A percentile compares a stretch with the other conserved stretches of the same genome.
These are phyloP conservation scores for Ectemnius cavifrons DNA, from an alignment of 2,888 invertebrate species.

Conservation along the genomic window DNA sequence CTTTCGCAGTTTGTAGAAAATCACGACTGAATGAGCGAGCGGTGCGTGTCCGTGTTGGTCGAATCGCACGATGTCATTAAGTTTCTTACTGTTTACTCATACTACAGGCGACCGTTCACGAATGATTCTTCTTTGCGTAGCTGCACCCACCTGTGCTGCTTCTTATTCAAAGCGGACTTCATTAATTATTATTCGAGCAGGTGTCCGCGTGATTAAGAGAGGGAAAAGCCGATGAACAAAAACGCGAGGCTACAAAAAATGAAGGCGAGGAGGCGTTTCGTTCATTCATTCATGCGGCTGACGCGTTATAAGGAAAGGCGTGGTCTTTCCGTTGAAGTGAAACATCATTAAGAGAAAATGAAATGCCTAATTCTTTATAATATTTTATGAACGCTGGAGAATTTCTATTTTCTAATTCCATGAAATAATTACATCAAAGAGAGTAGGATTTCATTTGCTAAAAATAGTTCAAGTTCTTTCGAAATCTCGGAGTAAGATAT, in stretches of 20 bases:
- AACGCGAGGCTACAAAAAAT: constrained; percentile 2
- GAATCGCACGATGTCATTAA: constrained; percentile 17
- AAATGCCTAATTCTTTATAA: too few species aligned
- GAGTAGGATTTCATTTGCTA: too few species aligned
- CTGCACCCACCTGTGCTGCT: background rate
- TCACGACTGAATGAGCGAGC: constrained; percentile 11
- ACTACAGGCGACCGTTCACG: background rate
- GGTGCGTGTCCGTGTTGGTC: constrained; percentile 15
- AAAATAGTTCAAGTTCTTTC: too few species aligned
- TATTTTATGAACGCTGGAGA: too few species aligned
- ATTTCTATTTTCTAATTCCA: too few species aligned
- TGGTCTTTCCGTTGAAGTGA: constrained; percentile 5
- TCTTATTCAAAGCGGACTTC: background rate
- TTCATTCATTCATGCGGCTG: constrained; percentile 27
- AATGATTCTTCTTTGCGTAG: background rate
- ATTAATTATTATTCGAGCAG: constrained; percentile 13
- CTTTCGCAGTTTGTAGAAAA: constrained; percentile 34
- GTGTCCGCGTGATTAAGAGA: background rate
- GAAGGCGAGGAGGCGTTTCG: constrained; percentile 8
- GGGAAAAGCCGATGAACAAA: constrained; percentile 15
- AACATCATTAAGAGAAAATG: too few species aligned
- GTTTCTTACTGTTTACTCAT: constrained; percentile 12
- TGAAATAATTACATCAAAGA: too few species aligned
- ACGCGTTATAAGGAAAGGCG: constrained; percentile 24
- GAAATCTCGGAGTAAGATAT: too few species aligned